Evolutionary conservation across 2,797 vertebrate species (phyloP).

Genomic region (Periparus ater): DNA sequence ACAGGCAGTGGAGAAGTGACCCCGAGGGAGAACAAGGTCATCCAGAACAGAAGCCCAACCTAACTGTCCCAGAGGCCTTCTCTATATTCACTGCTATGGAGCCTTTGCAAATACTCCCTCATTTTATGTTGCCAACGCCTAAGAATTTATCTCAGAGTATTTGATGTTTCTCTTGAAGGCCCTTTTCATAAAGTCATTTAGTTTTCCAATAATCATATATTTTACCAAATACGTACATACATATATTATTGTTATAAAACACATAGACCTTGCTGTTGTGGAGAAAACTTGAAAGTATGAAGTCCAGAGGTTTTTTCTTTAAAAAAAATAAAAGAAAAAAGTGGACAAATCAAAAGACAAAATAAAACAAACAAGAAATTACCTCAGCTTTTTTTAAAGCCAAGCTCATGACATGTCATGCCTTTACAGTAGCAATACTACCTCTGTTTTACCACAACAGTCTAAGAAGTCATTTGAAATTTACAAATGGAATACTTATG

Average conservation of each 20-base stretch:
- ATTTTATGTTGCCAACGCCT: neutral
- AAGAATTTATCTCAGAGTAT: neutral
- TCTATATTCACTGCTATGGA: neutral
- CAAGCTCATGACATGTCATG: neutral
- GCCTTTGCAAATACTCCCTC: neutral
- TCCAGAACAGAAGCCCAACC: neutral
- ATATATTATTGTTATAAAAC: neutral
- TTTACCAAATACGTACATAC: neutral
- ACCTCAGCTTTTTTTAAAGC: neutral
- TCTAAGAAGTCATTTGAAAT: neutral
- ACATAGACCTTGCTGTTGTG: neutral
- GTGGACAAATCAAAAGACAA: neutral
- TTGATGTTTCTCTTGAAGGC: neutral
- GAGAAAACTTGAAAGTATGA: neutral
- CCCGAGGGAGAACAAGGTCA: neutral
- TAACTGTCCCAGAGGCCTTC: neutral
- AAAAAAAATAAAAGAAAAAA: neutral
- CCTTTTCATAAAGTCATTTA: neutral
- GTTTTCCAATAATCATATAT: neutral
- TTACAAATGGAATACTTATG: neutral
- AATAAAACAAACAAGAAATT: neutral
- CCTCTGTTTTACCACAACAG: neutral
- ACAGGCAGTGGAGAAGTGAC: neutral
- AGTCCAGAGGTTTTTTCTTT: neutral
- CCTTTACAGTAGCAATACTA: neutral